Base-by-base conservation (phyloP, 2,888 invertebrate species). In the Sipha maydis region DNA sequence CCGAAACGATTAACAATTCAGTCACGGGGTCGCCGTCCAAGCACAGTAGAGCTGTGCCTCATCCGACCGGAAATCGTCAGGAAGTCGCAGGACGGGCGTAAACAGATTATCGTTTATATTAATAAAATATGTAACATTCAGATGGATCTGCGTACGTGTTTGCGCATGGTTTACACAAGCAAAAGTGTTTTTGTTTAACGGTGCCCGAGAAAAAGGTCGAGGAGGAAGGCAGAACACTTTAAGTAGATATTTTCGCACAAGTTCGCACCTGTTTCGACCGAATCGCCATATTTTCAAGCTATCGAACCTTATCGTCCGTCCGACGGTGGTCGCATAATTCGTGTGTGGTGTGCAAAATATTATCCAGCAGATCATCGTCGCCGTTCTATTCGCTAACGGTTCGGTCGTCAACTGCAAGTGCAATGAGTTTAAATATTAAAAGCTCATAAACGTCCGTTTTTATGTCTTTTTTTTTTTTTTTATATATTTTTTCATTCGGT, bases 1-100 rank as follows among this genome's bases (percentile, higher is more conserved):
- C 48, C 31, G 48, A 31, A 85, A 34, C 34, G 79, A 71, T 79
- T 79, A 85, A 78, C 34, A 79, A 73, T 85, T 79, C 71, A 85
- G 79, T 71, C 85, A 85, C 56, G 85, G 48, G 71, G 54, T 28
- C 14, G 17, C 48, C 54, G 8, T 9, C 31, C 3, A n/a, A 71
- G 56, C 21, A 56, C 56, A 19, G 41, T 8, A 19, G 1, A 56
- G 56, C 14, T 21, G 56, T 56, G 0, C 56, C 19, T 56, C 56
- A 19, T 56, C 25, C 61, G 25, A 25, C 21, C 61, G 21, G 25
- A 25, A 61, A 19, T 19, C 61, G 21, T 21, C 61, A 61, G 25
- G 3, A 48, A 48, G 48, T 48, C 14, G 48, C 14, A 48, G 48
- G 61, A 61, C 25, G 61, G 61, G 14, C 3, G 48, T 48, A 48